Base-by-base conservation (phyloP, 1,140 invertebrate genomes). In the Trichonephila clavata region DNA sequence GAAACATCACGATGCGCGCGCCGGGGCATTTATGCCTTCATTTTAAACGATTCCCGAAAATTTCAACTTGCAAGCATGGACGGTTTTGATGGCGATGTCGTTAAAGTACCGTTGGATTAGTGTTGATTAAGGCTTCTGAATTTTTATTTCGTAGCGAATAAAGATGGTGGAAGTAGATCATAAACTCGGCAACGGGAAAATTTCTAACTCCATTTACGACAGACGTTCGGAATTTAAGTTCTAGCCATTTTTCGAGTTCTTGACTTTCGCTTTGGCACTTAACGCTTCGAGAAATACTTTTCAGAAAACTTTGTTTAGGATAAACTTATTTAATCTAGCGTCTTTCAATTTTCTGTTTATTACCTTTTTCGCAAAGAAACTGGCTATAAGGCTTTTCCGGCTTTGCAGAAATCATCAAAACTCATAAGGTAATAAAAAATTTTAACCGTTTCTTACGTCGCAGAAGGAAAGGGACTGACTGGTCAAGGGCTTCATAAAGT, bases 341-440 rank as follows among this genome's bases (percentile, higher is more conserved):
- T 32, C 88, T 90, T 90, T 80, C 88, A 90, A 90, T 80, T 80
- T 90, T 90, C 65, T 90, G 71, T 90, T 90, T 90, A 86, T 90
- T 90, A 39, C 86, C 86, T 88, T 65, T 71, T 63, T 86, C 71
- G 71, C 27, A 77, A 77, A 77, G 71, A 18, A 77, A 77, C 71
- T 77, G 71, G 81, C 21, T 59, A 59, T 59, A 59, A 84, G 57
- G 57, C 81, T 77, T 77, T 77, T 77, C 71, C 71, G 27, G 71
- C 32, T 77, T 39, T 20, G 71, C 13, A 27, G 71, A 32, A 77
- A 39, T 77, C 71, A 77, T 77, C 71, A 77, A 77, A 77, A 77
- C 71, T 39, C 71, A 77, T 77, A 77, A 77, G 50, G 84, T 27
- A 63, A 32, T 61, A 63, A 61, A 86, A 86, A 86, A 86, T 63